phyloP scores from a whole-genome alignment of 2,888 invertebrate genomes.

The Phorcus lineatus region DNA sequence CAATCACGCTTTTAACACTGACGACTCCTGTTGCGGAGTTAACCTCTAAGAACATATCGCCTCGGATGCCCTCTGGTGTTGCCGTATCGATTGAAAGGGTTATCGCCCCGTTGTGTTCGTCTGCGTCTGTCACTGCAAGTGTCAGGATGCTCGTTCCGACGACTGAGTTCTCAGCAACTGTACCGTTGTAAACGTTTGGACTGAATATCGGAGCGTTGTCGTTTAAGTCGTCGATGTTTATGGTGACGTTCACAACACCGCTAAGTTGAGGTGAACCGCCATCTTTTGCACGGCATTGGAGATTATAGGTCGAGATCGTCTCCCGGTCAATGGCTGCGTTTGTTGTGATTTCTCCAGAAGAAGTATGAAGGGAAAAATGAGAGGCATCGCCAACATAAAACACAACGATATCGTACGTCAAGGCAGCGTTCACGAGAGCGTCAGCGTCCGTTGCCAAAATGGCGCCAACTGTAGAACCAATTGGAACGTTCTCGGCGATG shows the following conservation, averaged over 20 bases:
- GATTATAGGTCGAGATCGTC: conserved; percentile 42
- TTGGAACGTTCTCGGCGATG: conserved; percentile 57
- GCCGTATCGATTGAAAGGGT: conserved; percentile 52
- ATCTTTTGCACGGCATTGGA: conserved; percentile 56
- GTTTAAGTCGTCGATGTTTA: conserved; percentile 62
- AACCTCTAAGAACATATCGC: conserved; percentile 44
- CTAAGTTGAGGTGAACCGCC: conserved; percentile 50
- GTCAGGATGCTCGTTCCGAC: conserved; percentile 50
- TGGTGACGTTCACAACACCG: conserved; percentile 51
- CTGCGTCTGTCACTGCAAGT: conserved; percentile 56
- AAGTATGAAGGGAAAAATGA: conserved; percentile 47
- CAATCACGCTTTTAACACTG: conserved; percentile 38
- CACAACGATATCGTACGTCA: conserved; percentile 43
- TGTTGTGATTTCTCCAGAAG: conserved; percentile 48
- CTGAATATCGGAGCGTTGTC: conserved; percentile 64
- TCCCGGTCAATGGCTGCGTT: conserved; percentile 60
- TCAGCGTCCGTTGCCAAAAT: conserved; percentile 53
- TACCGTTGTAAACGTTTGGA: conserved; percentile 43
- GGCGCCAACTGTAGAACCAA: conserved; percentile 47
- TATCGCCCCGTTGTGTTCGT: conserved; percentile 58
- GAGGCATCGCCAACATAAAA: conserved; percentile 44
- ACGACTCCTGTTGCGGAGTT: conserved; percentile 45
- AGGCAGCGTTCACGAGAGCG: conserved; percentile 50
- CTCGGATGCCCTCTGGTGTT: conserved; percentile 43
- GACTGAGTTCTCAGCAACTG: conserved; percentile 53